Conservation (phyloP, 2,797 vertebrate genomes). For the Cephalopachus bancanus region DNA sequence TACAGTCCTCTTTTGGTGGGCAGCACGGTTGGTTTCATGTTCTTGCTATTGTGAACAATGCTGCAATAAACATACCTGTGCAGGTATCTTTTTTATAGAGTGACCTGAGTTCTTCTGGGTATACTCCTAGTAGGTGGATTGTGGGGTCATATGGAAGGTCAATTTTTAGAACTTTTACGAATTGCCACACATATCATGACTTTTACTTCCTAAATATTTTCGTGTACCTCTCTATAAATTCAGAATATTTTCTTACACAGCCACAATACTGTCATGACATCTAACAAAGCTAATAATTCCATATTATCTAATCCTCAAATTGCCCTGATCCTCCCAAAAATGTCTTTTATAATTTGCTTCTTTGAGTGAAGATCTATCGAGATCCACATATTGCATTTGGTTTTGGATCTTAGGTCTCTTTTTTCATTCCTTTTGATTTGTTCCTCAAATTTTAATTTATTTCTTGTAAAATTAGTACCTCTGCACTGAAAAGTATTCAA, state of each 20-base stretch:
- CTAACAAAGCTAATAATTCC: not conserved
- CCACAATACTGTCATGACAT: not conserved
- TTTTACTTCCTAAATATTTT: not conserved
- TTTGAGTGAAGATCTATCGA: not conserved
- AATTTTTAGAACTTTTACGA: no score
- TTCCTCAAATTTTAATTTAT: not conserved
- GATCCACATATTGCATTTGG: not conserved
- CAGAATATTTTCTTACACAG: not conserved
- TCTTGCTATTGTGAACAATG: no score
- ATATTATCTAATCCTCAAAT: not conserved
- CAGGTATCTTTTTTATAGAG: no score
- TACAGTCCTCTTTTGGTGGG: no score
- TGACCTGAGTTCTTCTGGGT: no score
- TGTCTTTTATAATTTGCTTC: conserved; percentile 14
- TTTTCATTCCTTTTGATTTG: conserved; percentile 1
- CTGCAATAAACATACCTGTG: no score
- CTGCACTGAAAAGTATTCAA: not conserved
- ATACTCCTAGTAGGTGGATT: no score
- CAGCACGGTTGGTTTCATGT: no score
- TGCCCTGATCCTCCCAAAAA: not conserved
- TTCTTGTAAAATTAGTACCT: not conserved
- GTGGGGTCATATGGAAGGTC: no score
- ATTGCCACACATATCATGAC: no score
- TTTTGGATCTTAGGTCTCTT: not conserved
- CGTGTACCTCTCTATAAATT: not conserved